Base-by-base conservation (phyloP, 2,888 invertebrate genomes). In the Zaprionus bogoriensis region DNA sequence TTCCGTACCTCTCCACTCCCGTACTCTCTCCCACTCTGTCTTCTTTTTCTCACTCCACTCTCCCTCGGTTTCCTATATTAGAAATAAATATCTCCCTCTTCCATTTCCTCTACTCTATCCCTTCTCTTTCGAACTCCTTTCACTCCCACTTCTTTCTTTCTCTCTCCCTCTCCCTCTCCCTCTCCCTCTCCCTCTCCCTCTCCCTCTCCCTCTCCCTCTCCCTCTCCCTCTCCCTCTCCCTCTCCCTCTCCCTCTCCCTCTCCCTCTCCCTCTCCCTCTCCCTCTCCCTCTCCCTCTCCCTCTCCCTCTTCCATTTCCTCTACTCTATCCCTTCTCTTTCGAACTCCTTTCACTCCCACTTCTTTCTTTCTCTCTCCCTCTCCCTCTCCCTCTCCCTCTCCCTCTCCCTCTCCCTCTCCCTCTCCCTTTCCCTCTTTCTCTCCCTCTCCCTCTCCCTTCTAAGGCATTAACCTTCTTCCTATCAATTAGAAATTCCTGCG, bases 401-500 rank as follows among this genome's bases (percentile, higher is more conserved):
- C 4, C 12, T 12, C 3, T 7, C 4, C 3, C 7, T 10, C 2
- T 30, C n/a, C n/a, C n/a, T n/a, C n/a, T 42, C 7, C 27, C 4
- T 14, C 14, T 12, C 6, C 32, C 14, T 14, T 2, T 14, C 14
- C 14, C 32, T 14, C 17, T n/a, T 17, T 2, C 32, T 9, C 17
- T 6, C 32, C 17, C 17, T 6, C 27, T 17, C 19, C 10, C 2
- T n/a, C 7, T n/a, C n/a, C n/a, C n/a, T n/a, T n/a, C n/a, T n/a
- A n/a, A n/a, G n/a, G n/a, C n/a, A n/a, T n/a, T n/a, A n/a, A n/a
- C n/a, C n/a, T n/a, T n/a, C n/a, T n/a, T n/a, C 9, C 19, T 63
- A 19, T 50, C 28, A 74, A 39, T 60, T 44, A 46, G 36, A 41
- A 60, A 53, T 62, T 57, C 14, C 38, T 53, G 44, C 9, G 28